phyloP scores from a whole-genome alignment of 1,140 invertebrate species.

The Mesaphorura yosii region DNA sequence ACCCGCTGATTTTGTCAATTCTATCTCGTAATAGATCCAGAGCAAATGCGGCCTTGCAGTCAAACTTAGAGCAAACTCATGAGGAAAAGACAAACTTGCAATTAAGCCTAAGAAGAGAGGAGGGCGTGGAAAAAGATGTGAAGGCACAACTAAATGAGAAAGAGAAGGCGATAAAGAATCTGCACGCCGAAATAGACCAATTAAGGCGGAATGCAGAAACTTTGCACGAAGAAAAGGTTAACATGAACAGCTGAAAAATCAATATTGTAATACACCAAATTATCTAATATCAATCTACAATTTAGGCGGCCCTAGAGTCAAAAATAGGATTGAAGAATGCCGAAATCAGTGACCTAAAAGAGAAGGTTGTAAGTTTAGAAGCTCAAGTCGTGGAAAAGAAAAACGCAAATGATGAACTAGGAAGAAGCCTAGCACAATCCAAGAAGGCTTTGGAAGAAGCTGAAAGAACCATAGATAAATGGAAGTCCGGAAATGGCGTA shows the following conservation, averaged over 20 bases:
- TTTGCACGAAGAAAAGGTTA: slow-evolving; percentile 25
- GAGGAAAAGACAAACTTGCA: slow-evolving; percentile 19
- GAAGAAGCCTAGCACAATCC: slow-evolving; percentile 13
- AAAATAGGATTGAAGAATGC: slow-evolving; percentile 8
- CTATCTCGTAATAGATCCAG: slow-evolving; percentile 19
- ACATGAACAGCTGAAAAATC: not conserved
- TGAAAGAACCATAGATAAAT: not conserved
- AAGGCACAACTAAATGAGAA: slow-evolving; percentile 8
- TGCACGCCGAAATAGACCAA: slow-evolving; percentile 25
- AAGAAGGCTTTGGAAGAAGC: slow-evolving; percentile 12
- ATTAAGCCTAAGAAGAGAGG: slow-evolving; percentile 16
- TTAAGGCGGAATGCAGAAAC: slow-evolving; percentile 14
- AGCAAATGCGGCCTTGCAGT: slow-evolving; percentile 23
- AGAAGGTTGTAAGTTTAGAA: slow-evolving; percentile 25
- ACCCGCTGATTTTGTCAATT: not conserved
- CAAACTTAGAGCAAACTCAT: slow-evolving; percentile 18
- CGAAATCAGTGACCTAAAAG: slow-evolving; percentile 24
- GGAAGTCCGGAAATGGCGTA: not conserved
- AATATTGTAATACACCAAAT: not conserved
- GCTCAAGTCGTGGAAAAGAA: slow-evolving; percentile 24
- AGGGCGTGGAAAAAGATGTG: slow-evolving; percentile 3
- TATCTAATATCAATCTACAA: not conserved
- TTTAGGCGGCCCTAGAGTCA: not conserved
- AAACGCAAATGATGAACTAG: slow-evolving; percentile 16
- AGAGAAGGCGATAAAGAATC: slow-evolving; percentile 9